phyloP scores from a whole-genome alignment of 2,888 invertebrate species.

The Poecilobothrus nobilitatus region DNA sequence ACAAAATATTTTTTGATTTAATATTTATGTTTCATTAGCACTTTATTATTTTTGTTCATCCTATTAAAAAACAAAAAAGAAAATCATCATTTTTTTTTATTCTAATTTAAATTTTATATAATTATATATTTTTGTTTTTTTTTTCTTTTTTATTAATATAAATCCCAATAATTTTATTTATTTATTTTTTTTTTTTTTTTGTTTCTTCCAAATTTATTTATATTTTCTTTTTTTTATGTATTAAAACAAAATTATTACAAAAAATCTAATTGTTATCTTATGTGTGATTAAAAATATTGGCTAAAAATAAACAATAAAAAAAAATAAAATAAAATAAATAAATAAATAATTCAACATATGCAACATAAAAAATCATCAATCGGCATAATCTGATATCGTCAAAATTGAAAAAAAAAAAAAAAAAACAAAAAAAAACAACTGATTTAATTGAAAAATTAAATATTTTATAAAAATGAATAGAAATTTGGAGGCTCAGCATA shows the following conservation, averaged over 20 bases:
- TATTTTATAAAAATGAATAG: conserved; percentile 30
- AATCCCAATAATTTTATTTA: background rate
- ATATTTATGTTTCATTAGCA: no score
- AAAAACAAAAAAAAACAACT: background rate
- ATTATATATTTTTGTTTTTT: no score
- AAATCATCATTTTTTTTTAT: no score
- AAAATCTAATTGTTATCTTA: background rate
- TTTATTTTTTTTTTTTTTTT: background rate
- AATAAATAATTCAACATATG: background rate
- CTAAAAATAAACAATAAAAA: no score
- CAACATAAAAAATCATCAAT: background rate
- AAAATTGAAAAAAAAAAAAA: background rate
- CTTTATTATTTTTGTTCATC: no score
- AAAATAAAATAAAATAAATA: no score
- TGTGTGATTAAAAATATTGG: background rate
- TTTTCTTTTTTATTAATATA: no score
- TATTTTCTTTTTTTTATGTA: background rate
- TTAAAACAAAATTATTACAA: background rate
- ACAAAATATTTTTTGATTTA: no score
- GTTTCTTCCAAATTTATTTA: background rate
- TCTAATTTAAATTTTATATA: no score
- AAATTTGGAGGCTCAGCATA: conserved; percentile 45
- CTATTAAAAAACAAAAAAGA: no score
- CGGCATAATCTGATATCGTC: no score
- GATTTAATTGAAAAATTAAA: background rate